phyloP scores from a whole-genome alignment of 2,797 vertebrate genomes.

The Neosilurus mollespiculum region DNA sequence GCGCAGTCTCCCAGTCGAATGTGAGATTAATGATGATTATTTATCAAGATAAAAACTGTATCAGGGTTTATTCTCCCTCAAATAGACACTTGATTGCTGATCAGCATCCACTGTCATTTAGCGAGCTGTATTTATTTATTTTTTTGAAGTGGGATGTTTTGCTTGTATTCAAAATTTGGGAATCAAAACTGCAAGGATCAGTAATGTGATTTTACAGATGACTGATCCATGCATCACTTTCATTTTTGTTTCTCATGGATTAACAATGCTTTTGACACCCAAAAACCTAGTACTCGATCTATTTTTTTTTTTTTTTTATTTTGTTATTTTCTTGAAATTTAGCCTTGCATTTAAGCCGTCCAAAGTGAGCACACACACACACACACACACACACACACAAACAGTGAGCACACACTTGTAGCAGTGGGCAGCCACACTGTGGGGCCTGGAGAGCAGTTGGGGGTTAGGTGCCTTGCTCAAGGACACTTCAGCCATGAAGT shows the following conservation, averaged over 20 bases:
- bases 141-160: neutral
- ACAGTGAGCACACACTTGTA: too few species aligned
- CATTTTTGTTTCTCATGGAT: neutral
- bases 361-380: too few species aligned
- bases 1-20: slow-evolving; percentile 55
- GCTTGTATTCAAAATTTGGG: neutral
- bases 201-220: neutral
- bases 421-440: too few species aligned
- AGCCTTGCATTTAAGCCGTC: too few species aligned
- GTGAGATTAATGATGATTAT: slow-evolving; percentile 69
- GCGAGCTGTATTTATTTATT: neutral
- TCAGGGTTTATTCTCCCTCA: slow-evolving; percentile 22
- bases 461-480: too few species aligned
- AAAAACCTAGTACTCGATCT: too few species aligned
- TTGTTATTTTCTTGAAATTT: too few species aligned
- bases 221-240: neutral
- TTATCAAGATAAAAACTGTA: slow-evolving; percentile 63
- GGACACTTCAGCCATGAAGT: too few species aligned
- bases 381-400: too few species aligned
- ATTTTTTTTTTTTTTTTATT: too few species aligned
- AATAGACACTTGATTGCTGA: slow-evolving; percentile 63
- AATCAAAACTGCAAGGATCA: neutral
- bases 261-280: neutral
- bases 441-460: too few species aligned
- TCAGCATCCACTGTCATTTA: slow-evolving; percentile 46